Percentiles rank a stretch among this genome's conserved stretches.
Evolutionary conservation across 2,113 vertebrate species (phyloP).

Genomic region (Symphodus melops): DNA sequence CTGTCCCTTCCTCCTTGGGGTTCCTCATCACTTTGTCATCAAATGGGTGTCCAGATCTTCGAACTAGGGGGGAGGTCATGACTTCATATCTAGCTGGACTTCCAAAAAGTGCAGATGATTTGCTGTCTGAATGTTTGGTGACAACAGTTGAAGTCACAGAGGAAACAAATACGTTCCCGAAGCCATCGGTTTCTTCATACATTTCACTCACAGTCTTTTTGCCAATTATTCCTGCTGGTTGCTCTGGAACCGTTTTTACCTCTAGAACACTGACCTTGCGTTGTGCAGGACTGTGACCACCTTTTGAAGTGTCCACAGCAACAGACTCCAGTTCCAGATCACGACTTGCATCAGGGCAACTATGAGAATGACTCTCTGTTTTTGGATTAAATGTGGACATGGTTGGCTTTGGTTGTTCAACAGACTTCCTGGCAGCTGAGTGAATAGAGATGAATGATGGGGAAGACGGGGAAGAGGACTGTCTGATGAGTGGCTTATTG

Average conservation of each 20-base stretch:
- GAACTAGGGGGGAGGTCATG: conserved; percentile 78
- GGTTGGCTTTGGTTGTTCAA: conserved; percentile 61
- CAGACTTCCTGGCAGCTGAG: conserved; percentile 88
- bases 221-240: conserved; percentile 82
- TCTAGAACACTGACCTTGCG: conserved; percentile 88
- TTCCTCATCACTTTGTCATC: conserved; percentile 68
- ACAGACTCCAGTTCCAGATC: conserved; percentile 26
- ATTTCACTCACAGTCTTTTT: conserved; percentile 89
- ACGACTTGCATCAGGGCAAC: conserved; percentile 22
- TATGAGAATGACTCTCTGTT: conserved; percentile 28
- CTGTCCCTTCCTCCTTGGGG: conserved; percentile 79
- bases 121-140: conserved; percentile 85
- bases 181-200: conserved; percentile 88
- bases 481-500: conserved; percentile 64
- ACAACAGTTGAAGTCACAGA: conserved; percentile 87
- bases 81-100: conserved; percentile 79
- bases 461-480: conserved; percentile 85
- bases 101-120: conserved; percentile 74
- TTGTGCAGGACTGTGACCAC: conserved; percentile 66
- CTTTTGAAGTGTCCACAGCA: conserved; percentile 45
- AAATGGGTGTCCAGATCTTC: conserved; percentile 75
- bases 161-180: conserved; percentile 88
- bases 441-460: conserved; percentile 93
- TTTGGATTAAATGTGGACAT: conserved; percentile 67
- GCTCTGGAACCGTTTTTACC: conserved; percentile 83